Conservation (phyloP, 2,888 invertebrate genomes). For the Hemistola chrysoprasaria region DNA sequence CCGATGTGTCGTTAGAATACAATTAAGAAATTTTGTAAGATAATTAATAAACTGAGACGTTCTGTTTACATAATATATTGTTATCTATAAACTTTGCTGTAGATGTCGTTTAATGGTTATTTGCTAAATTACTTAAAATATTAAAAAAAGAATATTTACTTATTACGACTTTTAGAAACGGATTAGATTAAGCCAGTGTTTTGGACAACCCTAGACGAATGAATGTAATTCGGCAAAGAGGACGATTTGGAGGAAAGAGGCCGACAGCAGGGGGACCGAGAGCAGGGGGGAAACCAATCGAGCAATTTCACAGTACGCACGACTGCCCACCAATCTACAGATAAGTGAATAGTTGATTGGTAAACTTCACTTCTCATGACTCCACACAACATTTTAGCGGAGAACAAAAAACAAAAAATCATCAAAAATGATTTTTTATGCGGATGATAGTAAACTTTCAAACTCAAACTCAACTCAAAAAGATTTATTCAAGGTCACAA, state of each 20-base stretch:
- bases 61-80: too few species aligned
- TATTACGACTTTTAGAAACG: not conserved
- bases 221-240: slow-evolving; percentile 46
- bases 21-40: too few species aligned
- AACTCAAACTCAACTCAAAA: too few species aligned
- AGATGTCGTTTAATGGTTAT: too few species aligned
- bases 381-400: slow-evolving; percentile 47
- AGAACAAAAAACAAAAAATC: slow-evolving; percentile 46
- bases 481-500: too few species aligned
- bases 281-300: slow-evolving; percentile 54
- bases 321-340: slow-evolving; percentile 51
- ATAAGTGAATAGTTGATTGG: slow-evolving; percentile 11
- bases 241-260: slow-evolving; percentile 34
- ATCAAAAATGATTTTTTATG: too few species aligned
- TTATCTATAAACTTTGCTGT: too few species aligned
- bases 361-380: slow-evolving; percentile 47
- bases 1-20: too few species aligned
- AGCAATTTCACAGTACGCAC: slow-evolving; percentile 68
- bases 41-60: too few species aligned
- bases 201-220: slow-evolving; percentile 28
- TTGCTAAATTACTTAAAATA: too few species aligned
- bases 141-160: too few species aligned
- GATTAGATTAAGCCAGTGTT: not conserved
- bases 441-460: too few species aligned
- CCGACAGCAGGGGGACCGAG: slow-evolving; percentile 16